Base-by-base conservation (phyloP, 2,797 vertebrate species). In the Lindbergichthys nudifrons region DNA sequence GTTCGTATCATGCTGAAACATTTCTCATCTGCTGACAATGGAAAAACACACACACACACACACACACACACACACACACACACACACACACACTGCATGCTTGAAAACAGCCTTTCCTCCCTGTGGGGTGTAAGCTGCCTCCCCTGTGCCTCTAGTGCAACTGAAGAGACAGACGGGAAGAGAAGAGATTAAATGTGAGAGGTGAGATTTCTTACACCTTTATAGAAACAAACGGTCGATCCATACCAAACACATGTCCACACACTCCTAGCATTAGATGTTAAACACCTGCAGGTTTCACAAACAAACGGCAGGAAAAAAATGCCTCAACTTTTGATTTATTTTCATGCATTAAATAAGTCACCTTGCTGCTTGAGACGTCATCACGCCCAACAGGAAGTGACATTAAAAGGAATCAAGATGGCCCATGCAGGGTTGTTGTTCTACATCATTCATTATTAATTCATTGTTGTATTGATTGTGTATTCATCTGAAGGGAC, bases 391-490 rank as follows among this genome's bases (percentile, higher is more conserved):
- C 66, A 80, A 80, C 78, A 87, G 88, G 82, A 85, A 86, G 80
- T 78, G 81, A 80, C 61, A 73, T 77, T 78, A 76, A 85, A 79
- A 50, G 80, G 83, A 89, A 81, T 84, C 77, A 84, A 89, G 86
- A 90, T 78, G 87, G 81, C 83, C 78, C 77, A 43, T 43, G 79
- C 88, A 65, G 70, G 78, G 78, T 80, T 84, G 89, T 88, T 93
- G 91, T 94, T 92, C 89, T 86, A 93, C 93, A 94, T 92, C 93
- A 86, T 91, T 93, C 92, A 95, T 94, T 93, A 94, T 91, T 94
- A 93, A 94, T 95, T 94, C 91, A 94, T 92, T 52, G 83, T 80
- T 3, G 73, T 91, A 94, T 95, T 89, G 94, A 94, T 92, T 92
- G 90, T 74, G 84, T 87, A 75, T 91, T 93, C 83, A 91, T 89